phyloP scores from a whole-genome alignment of 2,797 vertebrate genomes.

The Anolis apletophallus region DNA sequence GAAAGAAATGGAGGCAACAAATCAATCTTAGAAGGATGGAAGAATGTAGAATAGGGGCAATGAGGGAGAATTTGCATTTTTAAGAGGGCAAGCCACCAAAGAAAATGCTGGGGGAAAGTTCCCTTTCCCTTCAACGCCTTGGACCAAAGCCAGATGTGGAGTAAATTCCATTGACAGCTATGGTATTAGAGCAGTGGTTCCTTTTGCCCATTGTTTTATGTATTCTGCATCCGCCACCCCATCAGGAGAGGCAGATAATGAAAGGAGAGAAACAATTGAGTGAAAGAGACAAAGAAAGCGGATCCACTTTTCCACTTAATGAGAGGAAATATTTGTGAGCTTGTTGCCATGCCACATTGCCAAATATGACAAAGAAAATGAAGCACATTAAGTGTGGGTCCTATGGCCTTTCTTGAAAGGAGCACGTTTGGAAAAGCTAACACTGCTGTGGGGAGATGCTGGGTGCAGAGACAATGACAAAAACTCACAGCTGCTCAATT shows the following conservation, averaged over 20 bases:
- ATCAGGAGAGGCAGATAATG: constrained; percentile 23
- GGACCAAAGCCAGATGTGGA: neutral
- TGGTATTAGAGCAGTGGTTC: neutral
- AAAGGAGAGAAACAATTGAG: constrained; percentile 15
- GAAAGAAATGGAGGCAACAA: neutral
- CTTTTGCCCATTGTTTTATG: neutral
- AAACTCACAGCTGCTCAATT: constrained; percentile 18
- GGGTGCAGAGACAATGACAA: neutral
- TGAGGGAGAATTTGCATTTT: neutral
- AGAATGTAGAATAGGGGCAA: neutral
- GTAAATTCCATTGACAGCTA: neutral
- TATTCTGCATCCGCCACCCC: neutral
- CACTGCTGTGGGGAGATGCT: neutral
- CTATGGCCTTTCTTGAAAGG: neutral
- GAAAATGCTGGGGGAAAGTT: neutral
- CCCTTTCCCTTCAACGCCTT: neutral
- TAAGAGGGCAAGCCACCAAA: neutral
- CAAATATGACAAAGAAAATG: neutral
- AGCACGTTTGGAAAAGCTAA: neutral
- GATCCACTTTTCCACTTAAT: constrained; percentile 25
- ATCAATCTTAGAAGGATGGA: neutral
- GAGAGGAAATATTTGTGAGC: constrained; percentile 1
- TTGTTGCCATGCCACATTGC: neutral
- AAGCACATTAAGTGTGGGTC: neutral
- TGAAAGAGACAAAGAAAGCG: constrained; percentile 25